Base-by-base conservation (phyloP, 2,888 invertebrate species). In the Plemyria rubiginata region DNA sequence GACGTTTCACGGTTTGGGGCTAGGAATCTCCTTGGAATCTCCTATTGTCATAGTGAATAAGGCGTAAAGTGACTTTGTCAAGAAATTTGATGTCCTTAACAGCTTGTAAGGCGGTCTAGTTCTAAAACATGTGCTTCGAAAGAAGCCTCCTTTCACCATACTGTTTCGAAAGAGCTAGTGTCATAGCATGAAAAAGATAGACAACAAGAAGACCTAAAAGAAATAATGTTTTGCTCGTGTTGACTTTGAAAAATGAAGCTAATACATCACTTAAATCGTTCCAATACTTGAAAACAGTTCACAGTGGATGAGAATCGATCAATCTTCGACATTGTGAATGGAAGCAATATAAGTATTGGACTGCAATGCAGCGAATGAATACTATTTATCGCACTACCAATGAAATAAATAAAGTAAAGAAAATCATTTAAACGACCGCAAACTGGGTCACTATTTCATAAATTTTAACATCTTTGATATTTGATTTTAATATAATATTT, bases 221-320 rank as follows among this genome's bases (percentile, higher is more conserved):
- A 45, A 38, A 9, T 38, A 38, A 16, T 66, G 48, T 56, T 55
- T 65, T 49, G 52, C 60, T 54, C 58, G 50, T 50, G 45, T 50
- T 65, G 45, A 16, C 56, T 61, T 55, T 59, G 49, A 65, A 64
- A 68, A 63, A 71, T 65, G 60, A 60, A 62, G 53, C 41, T 65
- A 67, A 70, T 74, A 73, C 70, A 67, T 70, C 65, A 68, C 65
- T 56, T 52, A 71, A 73, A 75, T 70, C 67, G 66, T 66, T 73
- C 64, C 65, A 67, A 71, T 69, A 72, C 76, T 73, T 65, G 60
- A 66, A 71, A 74, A 73, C 65, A 66, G 68, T 70, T 67, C 60
- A 65, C 56, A 62, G 60, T 55, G 50, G 48, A 38, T 40, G 16
- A 49, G 52, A 15, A 75, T 79, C 71, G 61, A 73, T 78, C 75